Conservation (phyloP, 2,888 invertebrate genomes). For the Adineta ricciae region DNA sequence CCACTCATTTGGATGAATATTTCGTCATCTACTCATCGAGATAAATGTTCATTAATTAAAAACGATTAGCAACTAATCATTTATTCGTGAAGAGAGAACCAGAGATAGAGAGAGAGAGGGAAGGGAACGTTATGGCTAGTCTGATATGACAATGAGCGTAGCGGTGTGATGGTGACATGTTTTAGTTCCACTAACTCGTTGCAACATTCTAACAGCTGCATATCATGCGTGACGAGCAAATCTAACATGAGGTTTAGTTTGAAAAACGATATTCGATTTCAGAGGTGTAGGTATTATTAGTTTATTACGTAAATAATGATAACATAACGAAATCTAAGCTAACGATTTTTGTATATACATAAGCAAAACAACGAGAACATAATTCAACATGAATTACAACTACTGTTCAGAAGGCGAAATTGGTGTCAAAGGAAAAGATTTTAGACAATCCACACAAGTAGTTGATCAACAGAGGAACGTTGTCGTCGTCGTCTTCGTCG, state of each 20-base stretch:
- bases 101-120: background rate
- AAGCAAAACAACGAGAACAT: background rate
- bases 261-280: background rate
- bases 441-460: background rate
- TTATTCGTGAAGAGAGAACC: background rate
- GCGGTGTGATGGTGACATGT: background rate
- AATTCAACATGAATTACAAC: background rate
- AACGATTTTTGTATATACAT: background rate
- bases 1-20: background rate
- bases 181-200: background rate
- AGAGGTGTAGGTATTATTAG: background rate
- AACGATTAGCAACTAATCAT: background rate
- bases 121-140: no score
- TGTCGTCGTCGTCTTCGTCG: background rate
- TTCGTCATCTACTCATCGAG: constrained; percentile 9
- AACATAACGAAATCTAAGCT: background rate
- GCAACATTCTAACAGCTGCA: background rate
- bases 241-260: background rate
- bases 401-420: background rate
- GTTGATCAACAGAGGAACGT: constrained; percentile 1
- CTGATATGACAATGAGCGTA: background rate
- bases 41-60: background rate
- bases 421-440: background rate
- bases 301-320: background rate
- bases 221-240: background rate